These are phyloP conservation scores for Hipparchia semele DNA, from an alignment of 2,888 invertebrate species.

Conservation along the genomic window DNA sequence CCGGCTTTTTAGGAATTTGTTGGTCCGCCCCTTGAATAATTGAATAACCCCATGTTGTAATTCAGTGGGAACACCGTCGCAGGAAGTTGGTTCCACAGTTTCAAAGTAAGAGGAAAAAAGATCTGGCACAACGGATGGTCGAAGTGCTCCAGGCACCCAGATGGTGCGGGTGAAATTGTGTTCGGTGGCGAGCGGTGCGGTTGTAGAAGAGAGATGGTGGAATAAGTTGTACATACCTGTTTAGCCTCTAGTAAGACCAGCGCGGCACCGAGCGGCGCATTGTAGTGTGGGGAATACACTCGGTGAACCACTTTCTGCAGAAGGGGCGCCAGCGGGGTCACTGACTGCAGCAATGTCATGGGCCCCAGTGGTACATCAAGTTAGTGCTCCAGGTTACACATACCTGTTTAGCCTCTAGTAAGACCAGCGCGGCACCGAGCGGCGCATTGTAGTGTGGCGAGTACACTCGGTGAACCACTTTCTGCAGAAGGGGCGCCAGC, in stretches of 20 bases:
- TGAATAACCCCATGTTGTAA: conserved; percentile 45
- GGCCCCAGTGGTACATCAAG: conserved; percentile 68
- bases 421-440: conserved; percentile 85
- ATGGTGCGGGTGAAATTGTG: too few species aligned
- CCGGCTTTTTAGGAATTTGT: too few species aligned
- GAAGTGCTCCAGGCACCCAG: too few species aligned
- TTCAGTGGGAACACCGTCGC: too few species aligned
- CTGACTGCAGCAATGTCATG: neutral
- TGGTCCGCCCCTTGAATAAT: too few species aligned
- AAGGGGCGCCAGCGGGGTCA: conserved; percentile 84
- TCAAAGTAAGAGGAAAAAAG: too few species aligned
- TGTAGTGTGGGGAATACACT: conserved; percentile 86
- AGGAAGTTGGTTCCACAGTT: too few species aligned
- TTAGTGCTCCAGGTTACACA: conserved; percentile 73
- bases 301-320: conserved; percentile 90
- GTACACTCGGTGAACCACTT: conserved; percentile 90
- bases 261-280: too few species aligned
- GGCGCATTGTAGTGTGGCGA: conserved; percentile 84
- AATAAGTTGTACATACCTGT: too few species aligned
- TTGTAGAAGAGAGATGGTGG: too few species aligned
- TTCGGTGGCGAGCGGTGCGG: conserved; percentile 62
- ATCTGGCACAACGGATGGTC: too few species aligned
- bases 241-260: too few species aligned
- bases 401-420: conserved; percentile 88
- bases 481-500: conserved; percentile 88